These are phyloP conservation scores for Psittacula echo DNA, from an alignment of 2,797 vertebrate species.

Conservation along the genomic window DNA sequence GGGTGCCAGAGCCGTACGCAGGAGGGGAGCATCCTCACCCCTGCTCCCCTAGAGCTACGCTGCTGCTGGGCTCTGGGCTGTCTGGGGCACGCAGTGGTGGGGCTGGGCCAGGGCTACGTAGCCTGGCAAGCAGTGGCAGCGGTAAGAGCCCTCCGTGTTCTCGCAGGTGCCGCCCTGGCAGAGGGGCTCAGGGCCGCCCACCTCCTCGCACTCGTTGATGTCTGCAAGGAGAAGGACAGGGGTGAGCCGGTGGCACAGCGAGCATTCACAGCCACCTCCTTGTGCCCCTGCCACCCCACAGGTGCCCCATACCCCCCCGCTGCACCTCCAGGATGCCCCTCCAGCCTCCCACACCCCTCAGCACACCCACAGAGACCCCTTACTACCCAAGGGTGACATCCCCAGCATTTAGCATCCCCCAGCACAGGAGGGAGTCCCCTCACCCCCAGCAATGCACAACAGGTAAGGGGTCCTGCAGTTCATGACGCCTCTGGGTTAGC, in stretches of 20 bases:
- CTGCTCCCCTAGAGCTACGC: neutral
- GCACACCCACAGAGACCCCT: neutral
- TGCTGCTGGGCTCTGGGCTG: constrained; percentile 21
- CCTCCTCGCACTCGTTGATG: constrained; percentile 92
- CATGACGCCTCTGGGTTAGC: neutral
- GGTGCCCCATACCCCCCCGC: neutral
- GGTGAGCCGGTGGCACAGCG: neutral
- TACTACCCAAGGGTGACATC: neutral
- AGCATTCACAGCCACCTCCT: neutral
- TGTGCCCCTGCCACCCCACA: neutral
- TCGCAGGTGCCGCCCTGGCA: constrained; percentile 87
- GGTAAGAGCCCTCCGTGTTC: constrained; percentile 94
- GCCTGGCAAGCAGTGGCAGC: constrained; percentile 87
- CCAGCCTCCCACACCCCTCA: neutral
- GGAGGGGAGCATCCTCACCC: neutral
- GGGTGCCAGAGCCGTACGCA: neutral
- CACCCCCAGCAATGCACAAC: neutral
- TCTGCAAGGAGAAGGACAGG: constrained; percentile 75
- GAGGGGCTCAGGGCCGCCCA: constrained; percentile 83
- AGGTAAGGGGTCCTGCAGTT: neutral
- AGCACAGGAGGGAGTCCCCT: neutral
- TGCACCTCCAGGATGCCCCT: neutral
- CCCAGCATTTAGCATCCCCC: neutral
- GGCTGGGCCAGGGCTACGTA: constrained; percentile 83
- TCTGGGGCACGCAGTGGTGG: constrained; percentile 82